Evolutionary conservation across 2,797 vertebrate genomes (phyloP), one percentile per base, ranked within the genome.

Genomic region (Hydrolagus colliei): DNA sequence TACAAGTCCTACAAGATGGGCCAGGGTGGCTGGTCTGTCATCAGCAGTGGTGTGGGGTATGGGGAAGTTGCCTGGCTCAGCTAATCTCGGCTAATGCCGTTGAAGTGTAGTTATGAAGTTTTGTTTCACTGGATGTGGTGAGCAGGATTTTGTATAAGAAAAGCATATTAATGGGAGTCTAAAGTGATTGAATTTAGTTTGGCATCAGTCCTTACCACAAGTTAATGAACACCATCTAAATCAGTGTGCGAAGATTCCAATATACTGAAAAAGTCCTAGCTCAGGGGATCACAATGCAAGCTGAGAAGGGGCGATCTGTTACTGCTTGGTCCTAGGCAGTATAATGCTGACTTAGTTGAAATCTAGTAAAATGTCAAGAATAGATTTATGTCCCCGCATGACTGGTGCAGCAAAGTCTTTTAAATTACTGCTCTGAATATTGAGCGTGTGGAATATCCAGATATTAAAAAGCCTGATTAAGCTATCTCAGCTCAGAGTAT

Each of bases 401-500:
- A 65, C 78, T 82, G 6, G 78, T 20, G 27, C 74, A 72, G 75
- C 13, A 27, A 67, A 32, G 73, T 62, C 13, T 86, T 63, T 73
- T 86, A 78, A 78, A 63, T 86, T 78, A 86, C 65, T 86, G 41
- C 77, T 74, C 73, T 35, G 73, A 77, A 41, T 86, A 77, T 77
- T 86, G 74, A 86, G 73, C 67, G 32, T 68, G 72, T 35, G 35
- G 32, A 18, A 59, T 52, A 27, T 41, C 18, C 52, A 65, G 65
- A 86, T 65, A 86, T 78, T 77, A 75, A 62, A 86, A 16, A 52
- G 74, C 63, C 18, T 86, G 73, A 86, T 86, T 76, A 86, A 71
- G 61, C 86, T 86, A 73, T 73, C 73, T 77, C 74, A 78, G 86
- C 74, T 78, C 14, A 32, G 78, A 67, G 32, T 22, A 16, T 67